Conservation (phyloP, 2,113 vertebrate genomes). For the Lepus europaeus region DNA sequence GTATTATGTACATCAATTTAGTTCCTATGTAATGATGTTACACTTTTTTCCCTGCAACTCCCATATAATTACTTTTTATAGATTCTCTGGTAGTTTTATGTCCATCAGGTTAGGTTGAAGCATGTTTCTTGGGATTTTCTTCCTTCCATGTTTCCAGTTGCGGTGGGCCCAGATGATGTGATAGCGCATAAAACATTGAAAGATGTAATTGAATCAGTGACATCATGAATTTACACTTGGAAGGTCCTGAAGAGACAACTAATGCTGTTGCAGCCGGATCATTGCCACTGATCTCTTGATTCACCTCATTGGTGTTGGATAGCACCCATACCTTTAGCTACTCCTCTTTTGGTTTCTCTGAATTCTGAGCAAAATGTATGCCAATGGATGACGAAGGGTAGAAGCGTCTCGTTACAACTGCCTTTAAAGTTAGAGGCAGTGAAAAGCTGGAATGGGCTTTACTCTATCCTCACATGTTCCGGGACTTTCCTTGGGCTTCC, state of each 20-base stretch:
- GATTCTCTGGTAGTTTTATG: neutral
- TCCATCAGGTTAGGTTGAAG: neutral
- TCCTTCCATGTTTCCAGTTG: neutral
- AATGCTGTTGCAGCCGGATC: neutral
- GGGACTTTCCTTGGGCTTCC: neutral
- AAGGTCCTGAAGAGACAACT: neutral
- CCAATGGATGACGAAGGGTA: neutral
- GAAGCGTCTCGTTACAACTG: neutral
- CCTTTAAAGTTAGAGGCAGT: neutral
- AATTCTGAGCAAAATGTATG: neutral
- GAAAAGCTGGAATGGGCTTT: neutral
- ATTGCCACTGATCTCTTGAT: neutral
- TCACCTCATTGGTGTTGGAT: neutral
- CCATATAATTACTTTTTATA: neutral
- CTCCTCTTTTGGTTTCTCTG: neutral
- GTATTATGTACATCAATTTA: neutral
- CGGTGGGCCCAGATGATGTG: neutral
- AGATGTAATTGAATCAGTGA: neutral
- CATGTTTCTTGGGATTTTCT: neutral
- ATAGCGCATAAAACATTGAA: neutral
- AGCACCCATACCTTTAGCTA: neutral
- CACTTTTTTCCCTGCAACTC: neutral
- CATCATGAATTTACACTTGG: neutral
- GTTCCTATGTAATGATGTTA: neutral
- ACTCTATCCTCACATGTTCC: neutral